Evolutionary conservation across 1,140 invertebrate species (phyloP), one percentile per base, ranked within the genome.

Genomic region (Andrena cerasifolii): DNA sequence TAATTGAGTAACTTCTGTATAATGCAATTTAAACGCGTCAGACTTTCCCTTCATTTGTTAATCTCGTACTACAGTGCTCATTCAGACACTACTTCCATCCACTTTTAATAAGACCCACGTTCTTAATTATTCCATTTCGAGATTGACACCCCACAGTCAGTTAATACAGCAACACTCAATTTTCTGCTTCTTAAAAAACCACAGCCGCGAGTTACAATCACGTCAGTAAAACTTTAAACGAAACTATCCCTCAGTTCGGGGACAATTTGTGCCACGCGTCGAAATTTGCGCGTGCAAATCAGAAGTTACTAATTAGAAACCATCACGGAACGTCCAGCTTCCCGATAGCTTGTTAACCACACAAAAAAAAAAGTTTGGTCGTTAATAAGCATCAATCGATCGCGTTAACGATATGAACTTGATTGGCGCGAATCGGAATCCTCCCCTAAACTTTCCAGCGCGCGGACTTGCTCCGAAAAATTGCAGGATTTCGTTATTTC

Each of bases 301-400:
- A 59, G 18, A 59, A 36, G 56, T 59, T 59, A 59, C 36, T 59
- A 59, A 59, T 59, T 59, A 59, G 33, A 59, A 21, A 6, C 56
- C 21, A n/a, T 59, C 21, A 59, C 56, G 56, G 2, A 7, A 8
- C 5, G 33, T 24, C 56, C 31, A 33, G 56, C 7, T 59, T 36
- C 12, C 6, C 31, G 31, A 8, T 59, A 40, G 33, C 56, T 59
- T 21, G 33, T 59, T 59, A 59, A n/a, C 31, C 18, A 59, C 21
- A 33, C n/a, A 40, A 59, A 33, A n/a, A n/a, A 40, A 59, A 36
- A 7, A 36, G 33, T 59, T 40, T 21, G 31, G 36, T 21, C 31
- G n/a, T 40, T 59, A 59, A 21, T 59, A n/a, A 59, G 33, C n/a
- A 59, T 18, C n/a, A 59, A 40, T 33, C 18, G 56, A 59, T 36